These are phyloP conservation scores for Terrapene triunguis DNA, from an alignment of 2,113 vertebrate species.

Conservation along the genomic window DNA sequence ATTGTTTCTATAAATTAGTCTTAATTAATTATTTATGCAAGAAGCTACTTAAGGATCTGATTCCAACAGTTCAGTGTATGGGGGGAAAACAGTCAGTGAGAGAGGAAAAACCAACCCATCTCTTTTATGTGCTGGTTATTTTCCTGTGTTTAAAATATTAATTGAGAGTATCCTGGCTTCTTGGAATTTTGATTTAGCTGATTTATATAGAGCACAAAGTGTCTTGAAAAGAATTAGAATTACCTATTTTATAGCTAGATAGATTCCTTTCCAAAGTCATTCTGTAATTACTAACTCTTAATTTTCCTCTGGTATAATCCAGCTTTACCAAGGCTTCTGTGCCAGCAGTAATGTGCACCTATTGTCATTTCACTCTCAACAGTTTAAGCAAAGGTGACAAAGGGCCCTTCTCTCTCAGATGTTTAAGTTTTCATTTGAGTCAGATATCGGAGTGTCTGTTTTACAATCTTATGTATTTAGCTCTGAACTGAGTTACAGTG, in stretches of 20 bases:
- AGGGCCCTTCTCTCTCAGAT: not conserved
- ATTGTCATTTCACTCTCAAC: not conserved
- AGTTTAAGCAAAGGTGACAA: not conserved
- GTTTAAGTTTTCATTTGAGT: not conserved
- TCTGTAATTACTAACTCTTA: not conserved
- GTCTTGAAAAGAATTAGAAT: not conserved
- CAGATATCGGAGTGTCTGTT: constrained; percentile 1
- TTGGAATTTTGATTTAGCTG: constrained; percentile 11
- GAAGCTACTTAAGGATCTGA: constrained; percentile 59
- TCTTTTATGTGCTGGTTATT: constrained; percentile 15
- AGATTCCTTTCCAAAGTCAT: not conserved
- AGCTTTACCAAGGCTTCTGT: not conserved
- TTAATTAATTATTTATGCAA: constrained; percentile 74
- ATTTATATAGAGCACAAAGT: constrained; percentile 48
- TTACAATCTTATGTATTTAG: not conserved
- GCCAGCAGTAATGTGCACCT: not conserved
- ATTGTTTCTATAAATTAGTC: constrained; percentile 73
- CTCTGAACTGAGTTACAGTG: rapidly evolving
- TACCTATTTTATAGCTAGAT: not conserved
- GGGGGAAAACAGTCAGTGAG: too few relatives aligned
- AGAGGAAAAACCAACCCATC: not conserved
- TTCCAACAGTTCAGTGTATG: constrained; percentile 49
- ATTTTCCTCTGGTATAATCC: not conserved
- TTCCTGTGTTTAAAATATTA: constrained; percentile 30
- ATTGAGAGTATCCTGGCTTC: constrained; percentile 12